Evolutionary conservation across 2,888 invertebrate species (phyloP).

Genomic region (Orchesellides sinensis): DNA sequence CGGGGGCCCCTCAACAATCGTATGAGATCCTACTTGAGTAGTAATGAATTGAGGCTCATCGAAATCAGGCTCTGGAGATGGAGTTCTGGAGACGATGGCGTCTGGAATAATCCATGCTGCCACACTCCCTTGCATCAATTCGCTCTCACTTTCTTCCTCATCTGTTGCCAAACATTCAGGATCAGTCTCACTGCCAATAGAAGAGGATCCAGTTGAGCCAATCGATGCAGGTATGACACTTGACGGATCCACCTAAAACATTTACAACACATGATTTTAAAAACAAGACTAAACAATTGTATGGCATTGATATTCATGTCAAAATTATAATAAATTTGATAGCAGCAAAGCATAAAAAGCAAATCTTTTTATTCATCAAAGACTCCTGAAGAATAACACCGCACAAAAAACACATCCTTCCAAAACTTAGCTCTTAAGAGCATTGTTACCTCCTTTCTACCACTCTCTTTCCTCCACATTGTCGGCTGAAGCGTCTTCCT

Average conservation of each 20-base stretch:
- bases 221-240: slow-evolving; percentile 73
- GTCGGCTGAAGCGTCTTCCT: slow-evolving; percentile 25
- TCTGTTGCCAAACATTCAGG: slow-evolving; percentile 72
- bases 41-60: slow-evolving; percentile 74
- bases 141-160: slow-evolving; percentile 72
- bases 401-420: too few species aligned
- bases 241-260: slow-evolving; percentile 73
- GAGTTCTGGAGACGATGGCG: slow-evolving; percentile 64
- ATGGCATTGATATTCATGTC: neutral
- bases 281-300: neutral
- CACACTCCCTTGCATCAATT: slow-evolving; percentile 66
- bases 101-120: slow-evolving; percentile 73
- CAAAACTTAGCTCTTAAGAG: neutral
- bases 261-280: neutral
- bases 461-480: slow-evolving; percentile 42
- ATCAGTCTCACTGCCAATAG: slow-evolving; percentile 73
- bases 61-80: slow-evolving; percentile 73
- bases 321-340: neutral
- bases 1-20: slow-evolving; percentile 70
- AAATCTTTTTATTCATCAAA: neutral
- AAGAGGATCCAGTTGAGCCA: slow-evolving; percentile 69
- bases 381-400: neutral
- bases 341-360: neutral
- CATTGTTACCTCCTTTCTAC: slow-evolving; percentile 48
- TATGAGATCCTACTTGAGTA: slow-evolving; percentile 60